Conservation (phyloP, 2,113 vertebrate species). For the Crotalus helleri region DNA sequence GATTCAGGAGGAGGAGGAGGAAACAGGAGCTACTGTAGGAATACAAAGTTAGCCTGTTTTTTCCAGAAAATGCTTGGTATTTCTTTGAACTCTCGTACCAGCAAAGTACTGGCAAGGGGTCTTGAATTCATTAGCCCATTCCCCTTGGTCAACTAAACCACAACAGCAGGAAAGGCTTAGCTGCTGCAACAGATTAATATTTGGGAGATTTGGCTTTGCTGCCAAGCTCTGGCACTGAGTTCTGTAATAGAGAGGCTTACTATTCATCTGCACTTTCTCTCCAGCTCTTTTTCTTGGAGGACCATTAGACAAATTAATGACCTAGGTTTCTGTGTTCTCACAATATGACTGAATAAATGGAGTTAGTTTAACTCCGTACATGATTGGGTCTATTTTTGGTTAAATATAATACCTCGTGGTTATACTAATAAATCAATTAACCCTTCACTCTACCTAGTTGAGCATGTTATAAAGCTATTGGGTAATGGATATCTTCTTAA, state of each 20-base stretch:
- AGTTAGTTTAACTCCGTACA: not conserved
- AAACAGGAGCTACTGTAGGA: not conserved
- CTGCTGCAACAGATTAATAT: not conserved
- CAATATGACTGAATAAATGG: not conserved
- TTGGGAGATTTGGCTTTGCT: not conserved
- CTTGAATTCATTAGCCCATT: not conserved
- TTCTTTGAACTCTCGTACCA: not conserved
- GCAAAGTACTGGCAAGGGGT: not conserved
- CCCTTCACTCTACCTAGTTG: not conserved
- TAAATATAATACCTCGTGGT: not conserved
- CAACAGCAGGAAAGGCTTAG: not conserved
- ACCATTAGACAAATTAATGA: not conserved
- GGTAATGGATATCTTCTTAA: not conserved
- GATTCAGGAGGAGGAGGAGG: not conserved
- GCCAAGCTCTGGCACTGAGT: not conserved
- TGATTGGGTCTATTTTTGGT: not conserved
- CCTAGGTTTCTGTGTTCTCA: not conserved
- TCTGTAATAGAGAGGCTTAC: not conserved
- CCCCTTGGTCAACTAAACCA: not conserved
- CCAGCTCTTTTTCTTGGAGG: not conserved
- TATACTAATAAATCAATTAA: not conserved
- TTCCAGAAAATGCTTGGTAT: not conserved
- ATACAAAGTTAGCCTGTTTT: not conserved
- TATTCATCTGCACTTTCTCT: not conserved
- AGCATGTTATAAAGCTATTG: not conserved